Percentiles rank a stretch among this genome's conserved stretches.
These are phyloP conservation scores for Drosophila trapezifrons DNA, from an alignment of 1,140 invertebrate genomes.

Conservation along the genomic window DNA sequence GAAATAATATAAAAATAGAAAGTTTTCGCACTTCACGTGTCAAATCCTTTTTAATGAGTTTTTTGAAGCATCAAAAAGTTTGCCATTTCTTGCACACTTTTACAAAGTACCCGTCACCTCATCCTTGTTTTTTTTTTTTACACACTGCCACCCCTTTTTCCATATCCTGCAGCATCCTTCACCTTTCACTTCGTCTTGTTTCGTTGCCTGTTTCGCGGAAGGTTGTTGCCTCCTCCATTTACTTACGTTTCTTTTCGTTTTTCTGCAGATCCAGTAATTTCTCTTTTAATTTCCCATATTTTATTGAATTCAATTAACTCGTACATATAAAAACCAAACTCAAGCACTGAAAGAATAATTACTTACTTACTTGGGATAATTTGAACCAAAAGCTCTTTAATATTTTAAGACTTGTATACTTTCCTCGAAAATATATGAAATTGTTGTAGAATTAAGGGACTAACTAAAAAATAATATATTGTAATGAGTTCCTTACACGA, in stretches of 20 bases:
- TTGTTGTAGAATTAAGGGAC: neutral
- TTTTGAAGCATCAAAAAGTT: conserved; percentile 83
- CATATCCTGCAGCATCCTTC: conserved; percentile 25
- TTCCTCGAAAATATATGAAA: neutral
- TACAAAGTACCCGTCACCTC: conserved; percentile 35
- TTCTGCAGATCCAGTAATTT: conserved; percentile 14
- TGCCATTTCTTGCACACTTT: conserved; percentile 79
- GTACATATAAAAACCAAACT: neutral
- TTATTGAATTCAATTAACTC: conserved; percentile 40
- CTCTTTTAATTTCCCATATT: conserved; percentile 30
- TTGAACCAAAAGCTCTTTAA: neutral
- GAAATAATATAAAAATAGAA: conserved; percentile 83
- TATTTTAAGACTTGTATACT: neutral
- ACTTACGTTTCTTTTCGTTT: conserved; percentile 18
- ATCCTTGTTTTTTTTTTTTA: neutral
- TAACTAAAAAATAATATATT: neutral
- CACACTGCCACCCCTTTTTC: neutral
- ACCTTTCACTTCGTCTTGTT: conserved; percentile 20
- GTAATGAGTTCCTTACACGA: neutral
- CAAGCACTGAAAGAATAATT: conserved; percentile 6
- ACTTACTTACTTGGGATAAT: neutral
- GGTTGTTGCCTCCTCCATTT: conserved; percentile 31
- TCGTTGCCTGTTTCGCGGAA: conserved; percentile 1
- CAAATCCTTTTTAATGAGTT: conserved; percentile 84
- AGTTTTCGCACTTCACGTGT: conserved; percentile 83